A percentile compares a stretch with the other conserved stretches of the same genome.
These are phyloP conservation scores for Sesia apiformis DNA, from an alignment of 2,888 invertebrate species.

Conservation along the genomic window DNA sequence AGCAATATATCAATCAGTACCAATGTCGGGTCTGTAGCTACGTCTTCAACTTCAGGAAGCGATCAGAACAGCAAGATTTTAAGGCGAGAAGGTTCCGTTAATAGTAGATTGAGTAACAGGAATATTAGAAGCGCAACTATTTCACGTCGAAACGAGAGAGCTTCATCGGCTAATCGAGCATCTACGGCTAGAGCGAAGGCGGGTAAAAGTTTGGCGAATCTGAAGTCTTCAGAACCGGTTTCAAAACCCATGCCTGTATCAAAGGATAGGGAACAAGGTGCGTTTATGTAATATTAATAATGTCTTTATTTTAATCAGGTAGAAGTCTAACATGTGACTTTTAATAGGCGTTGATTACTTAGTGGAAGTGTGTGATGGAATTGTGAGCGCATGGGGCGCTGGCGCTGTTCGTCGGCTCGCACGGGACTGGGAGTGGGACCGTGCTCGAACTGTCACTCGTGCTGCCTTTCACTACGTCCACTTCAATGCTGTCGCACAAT, in stretches of 20 bases:
- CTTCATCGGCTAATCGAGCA: constrained; percentile 72
- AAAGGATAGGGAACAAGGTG: constrained; percentile 84
- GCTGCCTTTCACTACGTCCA: constrained; percentile 92
- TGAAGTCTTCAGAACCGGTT: constrained; percentile 67
- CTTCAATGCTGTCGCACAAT: constrained; percentile 85
- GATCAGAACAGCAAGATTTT: constrained; percentile 54
- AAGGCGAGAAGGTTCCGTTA: constrained; percentile 52
- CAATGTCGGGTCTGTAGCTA: constrained; percentile 53
- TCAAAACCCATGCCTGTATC: constrained; percentile 58
- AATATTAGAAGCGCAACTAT: constrained; percentile 69
- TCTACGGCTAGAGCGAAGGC: constrained; percentile 78
- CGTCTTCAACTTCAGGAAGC: constrained; percentile 63
- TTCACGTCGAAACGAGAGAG: constrained; percentile 53
- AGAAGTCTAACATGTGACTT: too few species aligned
- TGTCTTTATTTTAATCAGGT: too few species aligned
- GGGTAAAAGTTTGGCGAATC: constrained; percentile 57
- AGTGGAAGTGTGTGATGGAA: constrained; percentile 88
- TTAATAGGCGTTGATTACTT: constrained; percentile 87
- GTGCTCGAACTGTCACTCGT: constrained; percentile 84
- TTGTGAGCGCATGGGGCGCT: constrained; percentile 89
- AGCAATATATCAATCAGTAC: constrained; percentile 63
- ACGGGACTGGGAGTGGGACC: constrained; percentile 85
- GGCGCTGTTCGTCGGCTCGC: constrained; percentile 89
- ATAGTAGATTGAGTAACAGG: constrained; percentile 46
- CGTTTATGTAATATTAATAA: too few species aligned